These are phyloP conservation scores for Lasiurus cinereus DNA, from an alignment of 2,113 vertebrate species.

Conservation along the genomic window DNA sequence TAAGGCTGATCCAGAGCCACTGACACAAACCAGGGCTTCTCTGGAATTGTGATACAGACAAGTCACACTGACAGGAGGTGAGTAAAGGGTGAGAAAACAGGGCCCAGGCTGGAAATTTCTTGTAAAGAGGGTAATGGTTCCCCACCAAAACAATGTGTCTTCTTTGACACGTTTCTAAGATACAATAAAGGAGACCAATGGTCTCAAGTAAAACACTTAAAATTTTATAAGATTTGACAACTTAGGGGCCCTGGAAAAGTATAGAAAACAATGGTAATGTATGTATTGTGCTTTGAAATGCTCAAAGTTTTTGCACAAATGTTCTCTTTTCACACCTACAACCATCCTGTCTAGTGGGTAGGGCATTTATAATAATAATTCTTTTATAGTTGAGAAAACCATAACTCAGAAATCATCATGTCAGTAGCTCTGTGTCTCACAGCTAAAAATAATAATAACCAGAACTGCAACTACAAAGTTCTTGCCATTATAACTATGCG, in stretches of 20 bases:
- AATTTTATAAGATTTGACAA: slow-evolving; percentile 24
- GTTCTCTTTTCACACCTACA: slow-evolving; percentile 1
- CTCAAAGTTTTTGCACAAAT: background rate
- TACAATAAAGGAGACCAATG: background rate
- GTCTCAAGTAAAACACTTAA: background rate
- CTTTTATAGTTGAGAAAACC: background rate
- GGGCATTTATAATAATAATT: background rate
- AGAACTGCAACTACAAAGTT: background rate
- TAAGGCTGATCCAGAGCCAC: background rate
- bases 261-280: background rate
- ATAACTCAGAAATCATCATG: background rate
- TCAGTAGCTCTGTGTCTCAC: background rate
- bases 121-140: background rate
- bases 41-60: slow-evolving; percentile 35
- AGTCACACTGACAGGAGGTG: slow-evolving; percentile 51
- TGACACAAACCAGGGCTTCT: background rate
- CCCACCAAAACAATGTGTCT: background rate
- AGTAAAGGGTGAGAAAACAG: slow-evolving; percentile 41
- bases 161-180: slow-evolving; percentile 23
- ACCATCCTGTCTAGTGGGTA: background rate
- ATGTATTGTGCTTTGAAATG: background rate
- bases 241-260: background rate
- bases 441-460: background rate
- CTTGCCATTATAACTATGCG: background rate
- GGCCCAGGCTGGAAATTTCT: background rate